phyloP scores from a whole-genome alignment of 2,888 invertebrate species.

The Eupithecia inturbata region DNA sequence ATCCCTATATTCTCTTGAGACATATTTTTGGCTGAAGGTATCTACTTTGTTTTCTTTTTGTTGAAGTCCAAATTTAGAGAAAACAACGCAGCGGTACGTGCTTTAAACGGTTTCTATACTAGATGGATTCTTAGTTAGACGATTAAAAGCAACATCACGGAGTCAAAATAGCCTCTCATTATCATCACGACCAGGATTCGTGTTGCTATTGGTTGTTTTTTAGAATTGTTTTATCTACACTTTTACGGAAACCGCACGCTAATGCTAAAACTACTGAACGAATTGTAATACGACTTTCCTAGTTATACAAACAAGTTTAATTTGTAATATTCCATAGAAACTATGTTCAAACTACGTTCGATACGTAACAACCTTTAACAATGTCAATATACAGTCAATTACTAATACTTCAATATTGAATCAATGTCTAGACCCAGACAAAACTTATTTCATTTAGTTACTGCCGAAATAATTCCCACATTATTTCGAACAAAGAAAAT shows the following conservation, averaged over 20 bases:
- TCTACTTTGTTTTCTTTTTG: no score
- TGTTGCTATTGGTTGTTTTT: no score
- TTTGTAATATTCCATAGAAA: background rate
- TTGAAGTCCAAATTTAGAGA: no score
- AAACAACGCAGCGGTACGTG: no score
- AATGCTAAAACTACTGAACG: background rate
- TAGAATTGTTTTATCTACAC: no score
- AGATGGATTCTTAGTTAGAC: no score
- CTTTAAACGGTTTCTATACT: no score
- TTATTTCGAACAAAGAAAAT: conserved; percentile 47
- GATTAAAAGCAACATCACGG: no score
- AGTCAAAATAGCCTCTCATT: no score
- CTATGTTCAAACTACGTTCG: background rate
- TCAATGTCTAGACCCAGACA: conserved; percentile 4
- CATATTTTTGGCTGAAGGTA: no score
- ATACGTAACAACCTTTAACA: background rate
- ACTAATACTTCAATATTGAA: conserved; percentile 4
- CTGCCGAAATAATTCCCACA: conserved; percentile 44
- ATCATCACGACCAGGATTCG: background rate
- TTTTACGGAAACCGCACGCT: background rate
- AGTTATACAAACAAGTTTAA: background rate
- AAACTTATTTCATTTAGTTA: conserved; percentile 29
- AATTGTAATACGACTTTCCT: background rate
- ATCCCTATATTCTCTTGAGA: background rate
- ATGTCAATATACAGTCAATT: conserved; percentile 2